These are phyloP conservation scores for Apostichopus leukothele DNA, from an alignment of 53 echinoderm and acorn worm species.

Conservation along the genomic window DNA sequence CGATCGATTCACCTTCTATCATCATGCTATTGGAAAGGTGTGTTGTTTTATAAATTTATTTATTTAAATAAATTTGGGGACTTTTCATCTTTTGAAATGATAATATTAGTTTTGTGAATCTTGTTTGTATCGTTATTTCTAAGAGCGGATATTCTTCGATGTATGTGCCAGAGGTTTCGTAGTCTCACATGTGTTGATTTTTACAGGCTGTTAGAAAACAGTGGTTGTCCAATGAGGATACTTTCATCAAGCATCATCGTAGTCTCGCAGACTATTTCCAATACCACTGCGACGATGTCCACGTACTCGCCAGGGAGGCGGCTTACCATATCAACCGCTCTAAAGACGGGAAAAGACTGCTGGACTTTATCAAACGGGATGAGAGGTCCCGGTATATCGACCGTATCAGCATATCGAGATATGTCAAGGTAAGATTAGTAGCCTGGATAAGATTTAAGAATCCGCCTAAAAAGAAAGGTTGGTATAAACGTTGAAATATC, in stretches of 20 bases:
- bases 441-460: not conserved
- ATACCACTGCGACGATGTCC: constrained; percentile 56
- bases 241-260: constrained; percentile 45
- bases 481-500: too few relatives aligned
- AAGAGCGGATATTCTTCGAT: too few relatives aligned
- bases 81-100: too few relatives aligned
- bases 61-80: too few relatives aligned
- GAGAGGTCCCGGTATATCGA: constrained; percentile 56
- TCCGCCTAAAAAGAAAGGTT: too few relatives aligned
- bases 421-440: constrained; percentile 62
- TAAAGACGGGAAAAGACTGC: constrained; percentile 60
- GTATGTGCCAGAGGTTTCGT: too few relatives aligned
- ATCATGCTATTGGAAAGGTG: constrained; percentile 82
- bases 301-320: constrained; percentile 56
- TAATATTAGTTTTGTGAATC: too few relatives aligned
- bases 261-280: constrained; percentile 70
- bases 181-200: not conserved
- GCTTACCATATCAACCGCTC: constrained; percentile 73
- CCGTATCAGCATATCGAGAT: constrained; percentile 47
- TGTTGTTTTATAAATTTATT: constrained; percentile 1
- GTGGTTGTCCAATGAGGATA: constrained; percentile 42
- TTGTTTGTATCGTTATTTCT: too few relatives aligned
- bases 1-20: constrained; percentile 83
- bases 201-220: constrained; percentile 61
- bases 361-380: constrained; percentile 75